Percentiles rank a stretch among this genome's conserved stretches.
Conservation (phyloP, 2,888 invertebrate genomes). For the Doris montereyensis region DNA sequence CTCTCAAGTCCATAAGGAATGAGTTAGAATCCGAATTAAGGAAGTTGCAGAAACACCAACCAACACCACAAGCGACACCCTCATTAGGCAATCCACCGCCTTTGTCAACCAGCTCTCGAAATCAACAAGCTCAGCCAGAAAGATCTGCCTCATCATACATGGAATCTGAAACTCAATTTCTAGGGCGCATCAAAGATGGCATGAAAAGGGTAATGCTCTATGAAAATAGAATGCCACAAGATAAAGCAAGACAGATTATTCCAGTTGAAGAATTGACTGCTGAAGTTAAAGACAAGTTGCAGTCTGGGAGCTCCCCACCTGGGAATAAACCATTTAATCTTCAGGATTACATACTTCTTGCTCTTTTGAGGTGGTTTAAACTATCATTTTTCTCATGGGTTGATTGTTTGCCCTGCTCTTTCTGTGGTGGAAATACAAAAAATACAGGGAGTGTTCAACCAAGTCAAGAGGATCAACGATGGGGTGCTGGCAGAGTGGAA, state of each 20-base stretch:
- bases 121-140: not conserved
- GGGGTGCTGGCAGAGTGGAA: conserved; percentile 75
- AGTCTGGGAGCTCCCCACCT: conserved; percentile 8
- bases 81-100: no score
- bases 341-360: conserved; percentile 82
- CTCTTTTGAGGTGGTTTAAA: conserved; percentile 93
- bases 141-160: not conserved
- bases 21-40: conserved; percentile 46
- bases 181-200: conserved; percentile 55
- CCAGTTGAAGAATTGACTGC: conserved; percentile 80
- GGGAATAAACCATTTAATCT: conserved; percentile 44
- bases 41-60: conserved; percentile 21
- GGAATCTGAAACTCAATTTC: conserved; percentile 61
- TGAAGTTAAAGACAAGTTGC: no score
- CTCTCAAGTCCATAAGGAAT: conserved; percentile 50
- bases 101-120: no score
- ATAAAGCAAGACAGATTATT: conserved; percentile 79
- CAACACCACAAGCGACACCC: no score
- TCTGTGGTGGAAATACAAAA: conserved; percentile 77
- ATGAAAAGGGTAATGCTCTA: conserved; percentile 79
- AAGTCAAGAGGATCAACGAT: conserved; percentile 72
- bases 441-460: conserved; percentile 73
- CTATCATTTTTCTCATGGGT: conserved; percentile 93
- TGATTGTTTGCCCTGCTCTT: conserved; percentile 80
- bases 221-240: conserved; percentile 80